Evolutionary conservation across 2,113 vertebrate species (phyloP).

Genomic region (Crypturellus undulatus): DNA sequence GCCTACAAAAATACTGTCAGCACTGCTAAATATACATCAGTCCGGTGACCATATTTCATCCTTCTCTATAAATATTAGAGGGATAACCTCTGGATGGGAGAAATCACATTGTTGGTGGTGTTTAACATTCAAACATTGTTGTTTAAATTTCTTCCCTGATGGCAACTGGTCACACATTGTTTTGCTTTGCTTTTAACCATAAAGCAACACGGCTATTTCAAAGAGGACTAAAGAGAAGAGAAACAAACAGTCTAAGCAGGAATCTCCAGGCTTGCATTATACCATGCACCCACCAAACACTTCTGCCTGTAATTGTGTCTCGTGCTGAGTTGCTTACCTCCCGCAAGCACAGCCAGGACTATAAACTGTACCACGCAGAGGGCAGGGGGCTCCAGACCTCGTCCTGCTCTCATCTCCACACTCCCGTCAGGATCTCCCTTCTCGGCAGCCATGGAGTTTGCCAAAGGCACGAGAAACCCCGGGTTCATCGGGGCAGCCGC

Average conservation of each 20-base stretch:
- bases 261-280: neutral
- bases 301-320: neutral
- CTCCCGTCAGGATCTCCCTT: no score
- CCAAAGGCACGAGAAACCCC: no score
- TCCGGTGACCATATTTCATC: neutral
- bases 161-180: neutral
- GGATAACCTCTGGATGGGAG: neutral
- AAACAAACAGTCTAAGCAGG: neutral
- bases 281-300: neutral
- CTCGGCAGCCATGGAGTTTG: no score
- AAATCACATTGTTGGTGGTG: neutral
- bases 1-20: neutral
- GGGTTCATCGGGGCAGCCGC: no score
- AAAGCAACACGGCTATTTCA: no score
- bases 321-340: neutral
- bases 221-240: neutral
- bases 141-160: neutral
- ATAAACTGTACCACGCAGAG: no score
- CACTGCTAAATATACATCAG: neutral
- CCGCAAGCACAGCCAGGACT: neutral
- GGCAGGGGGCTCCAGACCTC: no score
- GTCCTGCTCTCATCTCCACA: no score
- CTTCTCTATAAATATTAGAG: neutral
- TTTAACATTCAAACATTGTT: no score
- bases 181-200: neutral